Base-by-base conservation (phyloP, 2,888 invertebrate genomes). In the Crematogaster levior region DNA sequence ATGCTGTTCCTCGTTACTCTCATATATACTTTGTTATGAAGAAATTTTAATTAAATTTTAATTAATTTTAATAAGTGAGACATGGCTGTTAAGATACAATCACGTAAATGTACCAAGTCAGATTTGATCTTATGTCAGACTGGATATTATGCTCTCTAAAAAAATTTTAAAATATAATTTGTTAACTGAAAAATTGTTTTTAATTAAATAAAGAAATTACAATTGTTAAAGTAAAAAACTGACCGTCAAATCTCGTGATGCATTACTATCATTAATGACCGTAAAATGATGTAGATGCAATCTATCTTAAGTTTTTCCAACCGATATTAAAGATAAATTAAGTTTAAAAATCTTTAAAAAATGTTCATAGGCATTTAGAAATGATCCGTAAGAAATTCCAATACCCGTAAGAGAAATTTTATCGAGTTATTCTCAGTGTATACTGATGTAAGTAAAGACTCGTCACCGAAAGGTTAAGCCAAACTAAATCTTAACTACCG, bases 401-500 rank as follows among this genome's bases (percentile, higher is more conserved):
- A 73, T 37, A 5, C n/a, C 43, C 0, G 18, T 5, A 18, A 43
- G 4, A 7, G 12, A 60, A 51, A n/a, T 63, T 74, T 34, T 3
- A 34, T 27, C 24, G 9, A 15, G 9, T 40, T 65, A 27, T 53
- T 21, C 6, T 30, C 21, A 10, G 51, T 40, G 21, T 18, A 12
- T 21, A 48, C 18, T 10, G n/a, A 40, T 1, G 3, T 21, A 21
- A 48, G 61, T 7, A 34, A 74, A 46, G 51, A 40, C 30, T 68
- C 40, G 68, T 65, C 37, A 40, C 21, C 53, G 12, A 66, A 40
- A 27, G 51, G 27, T 77, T 56, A 68, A 75, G 30, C 1, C 65
- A 30, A 79, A 34, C 70, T 43, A 56, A 56, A 68, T 77, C 77
- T 37, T 43, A 56, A 77, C 65, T 81, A 53, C 30, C 30, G 24